A percentile compares a stretch with the other conserved stretches of the same genome.
These are phyloP conservation scores for Euglossa dilemma DNA, from an alignment of 1,140 invertebrate species.

Conservation along the genomic window DNA sequence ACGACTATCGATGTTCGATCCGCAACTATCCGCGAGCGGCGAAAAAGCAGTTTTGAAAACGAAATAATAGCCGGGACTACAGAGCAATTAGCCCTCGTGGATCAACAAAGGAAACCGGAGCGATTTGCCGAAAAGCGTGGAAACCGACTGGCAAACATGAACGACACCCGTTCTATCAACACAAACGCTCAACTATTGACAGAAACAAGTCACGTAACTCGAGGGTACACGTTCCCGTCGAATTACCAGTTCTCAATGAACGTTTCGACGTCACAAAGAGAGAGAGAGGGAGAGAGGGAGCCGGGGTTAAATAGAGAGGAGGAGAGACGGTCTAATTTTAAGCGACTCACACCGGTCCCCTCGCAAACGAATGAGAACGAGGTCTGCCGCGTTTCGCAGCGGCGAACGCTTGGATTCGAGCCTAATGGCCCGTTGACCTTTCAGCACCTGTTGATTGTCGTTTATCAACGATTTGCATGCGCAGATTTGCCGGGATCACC, in stretches of 20 bases:
- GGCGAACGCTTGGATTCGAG: slow-evolving; percentile 59
- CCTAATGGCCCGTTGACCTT: slow-evolving; percentile 68
- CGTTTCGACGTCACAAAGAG: background rate
- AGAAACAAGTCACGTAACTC: slow-evolving; percentile 1
- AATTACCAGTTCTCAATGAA: slow-evolving; percentile 18
- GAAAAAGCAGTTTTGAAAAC: too few relatives aligned
- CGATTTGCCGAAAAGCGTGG: background rate
- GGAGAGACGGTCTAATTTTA: slow-evolving; percentile 7
- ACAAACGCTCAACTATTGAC: background rate
- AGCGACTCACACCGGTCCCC: background rate
- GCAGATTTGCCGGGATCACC: slow-evolving; percentile 58
- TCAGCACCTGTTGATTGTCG: slow-evolving; percentile 70
- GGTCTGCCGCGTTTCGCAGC: slow-evolving; percentile 4
- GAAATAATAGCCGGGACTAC: too few relatives aligned
- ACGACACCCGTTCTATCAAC: background rate
- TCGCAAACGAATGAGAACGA: slow-evolving; percentile 27
- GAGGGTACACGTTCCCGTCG: background rate
- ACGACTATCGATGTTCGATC: too few relatives aligned
- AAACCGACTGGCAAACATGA: background rate
- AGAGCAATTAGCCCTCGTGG: background rate
- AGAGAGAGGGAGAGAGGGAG: background rate
- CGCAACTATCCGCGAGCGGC: too few relatives aligned
- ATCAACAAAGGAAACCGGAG: background rate
- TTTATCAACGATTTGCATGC: slow-evolving; percentile 69
- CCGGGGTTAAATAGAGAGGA: background rate